Conservation (phyloP, 2,888 invertebrate genomes). For the Achlya flavicornis region DNA sequence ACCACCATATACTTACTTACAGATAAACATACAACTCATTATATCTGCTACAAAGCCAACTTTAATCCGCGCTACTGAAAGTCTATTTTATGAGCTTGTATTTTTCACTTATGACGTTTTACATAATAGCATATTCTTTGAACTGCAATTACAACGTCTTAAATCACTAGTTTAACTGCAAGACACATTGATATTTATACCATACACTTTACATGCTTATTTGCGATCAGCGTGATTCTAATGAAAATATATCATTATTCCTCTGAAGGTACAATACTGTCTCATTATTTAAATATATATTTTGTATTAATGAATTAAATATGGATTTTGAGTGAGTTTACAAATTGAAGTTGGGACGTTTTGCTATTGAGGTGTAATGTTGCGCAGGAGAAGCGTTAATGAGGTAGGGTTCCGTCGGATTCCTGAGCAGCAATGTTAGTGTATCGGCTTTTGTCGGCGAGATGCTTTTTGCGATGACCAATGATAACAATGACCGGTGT, state of each 20-base stretch:
- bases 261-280: not conserved
- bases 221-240: not conserved
- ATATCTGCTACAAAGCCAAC: not conserved
- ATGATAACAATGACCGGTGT: constrained; percentile 78
- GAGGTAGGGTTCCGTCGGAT: constrained; percentile 75
- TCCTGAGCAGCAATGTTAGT: constrained; percentile 72
- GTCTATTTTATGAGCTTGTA: not conserved
- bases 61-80: not conserved
- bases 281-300: constrained; percentile 26
- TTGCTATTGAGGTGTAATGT: constrained; percentile 36
- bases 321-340: constrained; percentile 16
- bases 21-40: not conserved
- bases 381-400: constrained; percentile 76
- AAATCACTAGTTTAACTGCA: constrained; percentile 16
- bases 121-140: not conserved
- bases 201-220: not conserved
- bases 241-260: not conserved
- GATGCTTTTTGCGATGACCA: constrained; percentile 79
- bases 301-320: constrained; percentile 17
- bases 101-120: not conserved
- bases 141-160: constrained; percentile 26
- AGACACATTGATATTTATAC: constrained; percentile 3
- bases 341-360: constrained; percentile 43
- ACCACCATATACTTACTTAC: constrained; percentile 22
- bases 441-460: constrained; percentile 80